Evolutionary conservation across 1,140 invertebrate genomes (phyloP).

Genomic region (Chrysopa pallens): DNA sequence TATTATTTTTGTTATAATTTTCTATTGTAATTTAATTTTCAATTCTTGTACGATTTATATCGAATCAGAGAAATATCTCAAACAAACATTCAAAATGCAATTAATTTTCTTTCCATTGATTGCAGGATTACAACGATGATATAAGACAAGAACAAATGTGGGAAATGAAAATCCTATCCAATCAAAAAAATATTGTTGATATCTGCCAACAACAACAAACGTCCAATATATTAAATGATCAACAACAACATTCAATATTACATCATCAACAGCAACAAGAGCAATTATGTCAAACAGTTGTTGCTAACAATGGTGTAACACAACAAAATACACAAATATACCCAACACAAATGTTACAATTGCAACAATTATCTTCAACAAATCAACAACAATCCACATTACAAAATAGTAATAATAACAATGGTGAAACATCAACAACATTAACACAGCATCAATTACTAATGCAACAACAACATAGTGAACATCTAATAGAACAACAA

Average conservation of each 20-base stretch:
- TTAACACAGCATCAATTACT: no score
- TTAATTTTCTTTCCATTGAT: conserved; percentile 2
- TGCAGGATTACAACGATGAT: conserved; percentile 66
- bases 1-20: no score
- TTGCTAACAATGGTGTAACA: not conserved
- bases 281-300: not conserved
- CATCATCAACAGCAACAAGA: not conserved
- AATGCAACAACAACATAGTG: no score
- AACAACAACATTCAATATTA: not conserved
- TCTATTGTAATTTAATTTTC: no score
- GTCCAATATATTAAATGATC: not conserved
- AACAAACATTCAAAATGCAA: no score
- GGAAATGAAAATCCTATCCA: conserved; percentile 49
- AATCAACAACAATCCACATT: conserved; percentile 1
- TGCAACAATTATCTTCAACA: conserved; percentile 1
- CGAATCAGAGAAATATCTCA: no score
- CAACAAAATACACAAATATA: not conserved
- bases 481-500: no score
- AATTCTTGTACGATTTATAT: no score
- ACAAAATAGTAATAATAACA: not conserved
- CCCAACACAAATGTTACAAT: not conserved
- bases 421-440: no score
- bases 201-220: not conserved
- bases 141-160: conserved; percentile 71
- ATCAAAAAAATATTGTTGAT: conserved; percentile 21